A percentile compares a stretch with the other conserved stretches of the same genome.
phyloP scores from a whole-genome alignment of 2,888 invertebrate genomes.

The Lepidocyrtoides sp. region DNA sequence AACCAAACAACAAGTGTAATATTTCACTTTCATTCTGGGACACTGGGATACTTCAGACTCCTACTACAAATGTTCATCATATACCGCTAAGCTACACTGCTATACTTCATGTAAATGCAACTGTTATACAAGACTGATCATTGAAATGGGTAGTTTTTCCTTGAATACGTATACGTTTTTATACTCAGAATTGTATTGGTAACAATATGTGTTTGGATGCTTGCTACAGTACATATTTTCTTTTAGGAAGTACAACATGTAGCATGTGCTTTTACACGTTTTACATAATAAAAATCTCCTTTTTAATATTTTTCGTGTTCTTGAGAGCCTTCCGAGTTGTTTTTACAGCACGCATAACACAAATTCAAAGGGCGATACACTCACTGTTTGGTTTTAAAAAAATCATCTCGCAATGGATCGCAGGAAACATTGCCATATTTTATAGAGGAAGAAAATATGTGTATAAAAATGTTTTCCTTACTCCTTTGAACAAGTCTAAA shows the following conservation, averaged over 20 bases:
- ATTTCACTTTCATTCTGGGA: constrained; percentile 74
- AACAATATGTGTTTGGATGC: too few species aligned
- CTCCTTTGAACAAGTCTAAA: constrained; percentile 85
- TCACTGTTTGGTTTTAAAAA: neutral
- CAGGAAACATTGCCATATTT: neutral
- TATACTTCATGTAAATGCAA: too few species aligned
- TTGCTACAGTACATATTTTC: too few species aligned
- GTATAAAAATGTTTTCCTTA: constrained; percentile 70
- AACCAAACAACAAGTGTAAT: constrained; percentile 70
- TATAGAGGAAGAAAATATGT: neutral
- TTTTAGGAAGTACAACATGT: too few species aligned
- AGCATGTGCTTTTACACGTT: neutral
- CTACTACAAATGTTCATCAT: neutral
- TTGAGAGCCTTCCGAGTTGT: neutral
- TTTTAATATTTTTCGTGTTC: neutral
- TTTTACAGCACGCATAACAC: too few species aligned
- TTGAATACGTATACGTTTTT: neutral
- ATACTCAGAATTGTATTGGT: neutral
- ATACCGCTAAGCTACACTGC: too few species aligned
- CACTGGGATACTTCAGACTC: constrained; percentile 2
- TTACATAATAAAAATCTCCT: neutral
- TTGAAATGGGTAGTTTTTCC: neutral
- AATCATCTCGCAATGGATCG: neutral
- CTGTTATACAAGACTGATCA: too few species aligned
- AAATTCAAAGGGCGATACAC: too few species aligned